Conservation (phyloP, 1,140 invertebrate genomes). For the Hetaerina americana region DNA sequence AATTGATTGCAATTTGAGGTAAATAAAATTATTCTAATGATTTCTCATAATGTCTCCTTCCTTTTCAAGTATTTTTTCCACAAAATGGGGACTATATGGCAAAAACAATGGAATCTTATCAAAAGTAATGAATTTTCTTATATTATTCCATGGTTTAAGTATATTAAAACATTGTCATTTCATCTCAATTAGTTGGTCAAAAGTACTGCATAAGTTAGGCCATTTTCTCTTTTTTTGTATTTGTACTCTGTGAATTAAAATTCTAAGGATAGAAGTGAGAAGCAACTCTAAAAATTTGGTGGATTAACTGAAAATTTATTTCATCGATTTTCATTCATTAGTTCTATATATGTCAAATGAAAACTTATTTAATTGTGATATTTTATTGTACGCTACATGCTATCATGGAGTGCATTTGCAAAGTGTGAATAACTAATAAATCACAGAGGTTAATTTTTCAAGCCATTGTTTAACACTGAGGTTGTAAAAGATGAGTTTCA, state of each 20-base stretch:
- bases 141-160: not conserved
- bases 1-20: not conserved
- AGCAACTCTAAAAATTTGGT: too few relatives aligned
- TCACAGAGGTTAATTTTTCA: too few relatives aligned
- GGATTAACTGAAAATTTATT: not conserved
- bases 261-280: too few relatives aligned
- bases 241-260: not conserved
- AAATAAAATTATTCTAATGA: not conserved
- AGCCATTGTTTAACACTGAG: too few relatives aligned
- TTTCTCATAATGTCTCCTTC: not conserved
- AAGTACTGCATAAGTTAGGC: too few relatives aligned
- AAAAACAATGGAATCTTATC: too few relatives aligned
- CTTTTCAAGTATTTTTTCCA: not conserved
- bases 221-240: too few relatives aligned
- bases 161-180: not conserved
- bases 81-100: not conserved
- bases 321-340: not conserved
- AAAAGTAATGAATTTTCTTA: not conserved
- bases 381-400: too few relatives aligned
- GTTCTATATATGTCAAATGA: not conserved
- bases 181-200: not conserved
- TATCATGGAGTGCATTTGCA: too few relatives aligned
- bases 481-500: too few relatives aligned
- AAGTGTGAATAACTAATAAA: too few relatives aligned
- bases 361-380: not conserved